Percentiles rank a stretch among this genome's conserved stretches.
Conservation (phyloP, 1,140 invertebrate species). For the Wiebesia pumilae region DNA sequence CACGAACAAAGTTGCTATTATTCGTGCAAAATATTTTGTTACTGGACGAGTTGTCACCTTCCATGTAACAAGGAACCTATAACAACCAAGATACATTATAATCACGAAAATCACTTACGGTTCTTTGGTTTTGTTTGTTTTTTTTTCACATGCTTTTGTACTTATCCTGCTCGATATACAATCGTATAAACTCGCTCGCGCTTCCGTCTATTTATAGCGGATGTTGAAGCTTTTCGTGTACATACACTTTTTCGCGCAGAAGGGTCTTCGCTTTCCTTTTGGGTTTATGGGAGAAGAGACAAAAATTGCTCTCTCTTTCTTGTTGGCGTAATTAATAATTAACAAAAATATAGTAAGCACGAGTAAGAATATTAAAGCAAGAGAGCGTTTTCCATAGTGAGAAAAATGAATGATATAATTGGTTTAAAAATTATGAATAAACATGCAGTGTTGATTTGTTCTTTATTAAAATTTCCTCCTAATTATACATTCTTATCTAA, state of each 20-base stretch:
- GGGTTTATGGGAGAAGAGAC: neutral
- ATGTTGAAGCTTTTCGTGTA: slow-evolving; percentile 27
- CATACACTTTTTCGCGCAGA: slow-evolving; percentile 31
- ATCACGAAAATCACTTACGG: slow-evolving; percentile 63
- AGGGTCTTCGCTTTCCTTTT: neutral
- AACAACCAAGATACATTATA: slow-evolving; percentile 69
- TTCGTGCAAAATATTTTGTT: slow-evolving; percentile 61
- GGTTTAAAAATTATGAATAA: slow-evolving; percentile 24
- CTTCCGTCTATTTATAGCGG: slow-evolving; percentile 33
- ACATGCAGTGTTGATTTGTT: neutral
- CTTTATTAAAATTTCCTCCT: no score
- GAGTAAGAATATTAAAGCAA: slow-evolving; percentile 8
- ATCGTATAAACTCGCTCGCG: slow-evolving; percentile 22
- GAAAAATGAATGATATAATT: slow-evolving; percentile 18
- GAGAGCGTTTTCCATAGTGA: neutral
- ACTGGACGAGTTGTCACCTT: slow-evolving; percentile 57
- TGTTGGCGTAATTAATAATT: neutral
- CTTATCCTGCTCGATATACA: slow-evolving; percentile 41
- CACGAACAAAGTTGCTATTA: neutral
- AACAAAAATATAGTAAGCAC: slow-evolving; percentile 13
- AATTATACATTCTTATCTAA: no score
- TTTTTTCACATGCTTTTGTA: slow-evolving; percentile 38
- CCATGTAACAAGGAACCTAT: slow-evolving; percentile 64
- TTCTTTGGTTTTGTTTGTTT: slow-evolving; percentile 43
- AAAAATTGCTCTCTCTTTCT: slow-evolving; percentile 20